Base-by-base conservation (phyloP, 2,113 vertebrate species). In the Gavia stellata region DNA sequence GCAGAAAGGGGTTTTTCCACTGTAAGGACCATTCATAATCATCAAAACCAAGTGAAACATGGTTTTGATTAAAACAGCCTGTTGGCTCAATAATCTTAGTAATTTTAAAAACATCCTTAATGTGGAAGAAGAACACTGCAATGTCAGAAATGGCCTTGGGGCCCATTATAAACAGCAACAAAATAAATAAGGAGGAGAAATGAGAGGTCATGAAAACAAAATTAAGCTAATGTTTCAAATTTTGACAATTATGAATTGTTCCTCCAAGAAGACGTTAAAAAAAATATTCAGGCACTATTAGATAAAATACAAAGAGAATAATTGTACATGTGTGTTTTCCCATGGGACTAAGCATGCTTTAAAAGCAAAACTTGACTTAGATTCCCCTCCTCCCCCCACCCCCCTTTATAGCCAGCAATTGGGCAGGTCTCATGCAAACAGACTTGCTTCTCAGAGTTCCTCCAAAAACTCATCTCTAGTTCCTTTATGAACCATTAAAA, bases 61-160 rank as follows among this genome's bases (percentile, higher is more conserved):
- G 98, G 98, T 97, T 98, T 98, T 98, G 98, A 98, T 98, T 98
- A 98, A 98, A 98, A 97, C 97, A 98, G 97, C 97, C 97, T 98
- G 97, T 98, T 98, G 98, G 98, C 98, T 98, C 98, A 98, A 98
- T 98, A 98, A 98, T 98, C 98, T 98, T 45, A 72, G 97, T 98
- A 98, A 98, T 98, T 98, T 98, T 98, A 96, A 98, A 98, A 98
- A 98, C 98, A 98, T 98, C 97, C 98, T 98, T 98, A 98, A 98
- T 97, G 97, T 96, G 86, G 97, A 95, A 97, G 98, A 97, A 95
- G 98, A 97, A 95, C 97, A 74, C 92, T 75, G 91, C 91, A 92
- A 98, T 98, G 98, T 98, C 97, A 98, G 97, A 93, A 97, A 96
- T 91, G 97, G 98, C 98, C 98, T 97, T 96, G 97, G 98, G 98